Conservation (phyloP, 2,113 vertebrate species). For the Psittacula cyanocephala region DNA sequence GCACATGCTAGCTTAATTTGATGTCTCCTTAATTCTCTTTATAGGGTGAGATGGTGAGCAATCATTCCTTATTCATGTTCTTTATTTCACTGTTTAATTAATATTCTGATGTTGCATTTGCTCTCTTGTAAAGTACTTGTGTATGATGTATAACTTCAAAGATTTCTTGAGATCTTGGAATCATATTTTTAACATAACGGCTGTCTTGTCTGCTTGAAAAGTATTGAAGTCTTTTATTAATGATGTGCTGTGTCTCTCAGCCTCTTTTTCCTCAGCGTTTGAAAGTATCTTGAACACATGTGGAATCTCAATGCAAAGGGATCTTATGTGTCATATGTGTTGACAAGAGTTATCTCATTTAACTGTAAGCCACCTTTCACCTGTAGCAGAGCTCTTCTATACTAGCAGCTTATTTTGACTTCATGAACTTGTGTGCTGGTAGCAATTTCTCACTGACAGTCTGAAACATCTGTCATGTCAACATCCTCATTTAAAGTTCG, state of each 20-base stretch:
- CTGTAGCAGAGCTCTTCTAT: not conserved
- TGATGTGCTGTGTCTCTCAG: not conserved
- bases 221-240: not conserved
- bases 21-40: not conserved
- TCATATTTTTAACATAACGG: not conserved
- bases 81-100: not conserved
- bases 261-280: not conserved
- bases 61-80: not conserved
- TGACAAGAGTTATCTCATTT: not conserved
- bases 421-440: not conserved
- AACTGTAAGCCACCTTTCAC: not conserved
- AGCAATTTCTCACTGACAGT: not conserved
- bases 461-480: not conserved
- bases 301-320: not conserved
- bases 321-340: not conserved
- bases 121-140: not conserved
- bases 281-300: not conserved
- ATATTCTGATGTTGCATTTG: not conserved
- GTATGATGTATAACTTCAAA: not conserved
- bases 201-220: not conserved
- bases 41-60: not conserved
- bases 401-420: not conserved
- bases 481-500: not conserved
- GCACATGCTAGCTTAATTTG: not conserved
- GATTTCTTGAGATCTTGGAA: not conserved